Conservation (phyloP, 1,140 invertebrate genomes). For the Drosophila lini region DNA sequence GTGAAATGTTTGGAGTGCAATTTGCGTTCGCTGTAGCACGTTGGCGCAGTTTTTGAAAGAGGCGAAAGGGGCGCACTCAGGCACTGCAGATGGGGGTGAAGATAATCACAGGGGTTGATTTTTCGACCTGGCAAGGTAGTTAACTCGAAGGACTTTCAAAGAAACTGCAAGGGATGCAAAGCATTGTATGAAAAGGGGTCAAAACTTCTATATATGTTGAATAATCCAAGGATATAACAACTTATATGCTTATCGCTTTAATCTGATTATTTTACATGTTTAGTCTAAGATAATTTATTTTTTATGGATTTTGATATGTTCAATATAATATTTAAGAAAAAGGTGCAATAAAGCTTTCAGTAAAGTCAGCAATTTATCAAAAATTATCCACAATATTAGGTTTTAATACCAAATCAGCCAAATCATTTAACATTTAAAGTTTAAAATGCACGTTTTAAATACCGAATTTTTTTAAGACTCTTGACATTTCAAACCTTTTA, state of each 20-base stretch:
- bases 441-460: too few relatives aligned
- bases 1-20: conserved; percentile 71
- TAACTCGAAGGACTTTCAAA: not conserved
- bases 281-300: not conserved
- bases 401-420: too few relatives aligned
- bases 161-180: conserved; percentile 3
- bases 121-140: not conserved
- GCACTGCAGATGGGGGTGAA: not conserved
- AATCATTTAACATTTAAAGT: too few relatives aligned
- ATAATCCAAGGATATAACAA: not conserved
- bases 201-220: not conserved
- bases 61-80: conserved; percentile 2
- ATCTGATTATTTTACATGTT: not conserved
- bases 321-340: too few relatives aligned
- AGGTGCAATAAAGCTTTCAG: too few relatives aligned
- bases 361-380: too few relatives aligned
- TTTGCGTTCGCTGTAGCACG: conserved; percentile 48
- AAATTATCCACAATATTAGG: too few relatives aligned
- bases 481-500: not conserved
- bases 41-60: conserved; percentile 35
- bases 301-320: too few relatives aligned
- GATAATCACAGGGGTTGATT: conserved; percentile 45
- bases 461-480: not conserved
- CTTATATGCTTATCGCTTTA: not conserved
- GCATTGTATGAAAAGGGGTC: not conserved